Evolutionary conservation across 2,797 vertebrate species (phyloP), one percentile per base, ranked within the genome.

Genomic region (Enteromius argenteus): DNA sequence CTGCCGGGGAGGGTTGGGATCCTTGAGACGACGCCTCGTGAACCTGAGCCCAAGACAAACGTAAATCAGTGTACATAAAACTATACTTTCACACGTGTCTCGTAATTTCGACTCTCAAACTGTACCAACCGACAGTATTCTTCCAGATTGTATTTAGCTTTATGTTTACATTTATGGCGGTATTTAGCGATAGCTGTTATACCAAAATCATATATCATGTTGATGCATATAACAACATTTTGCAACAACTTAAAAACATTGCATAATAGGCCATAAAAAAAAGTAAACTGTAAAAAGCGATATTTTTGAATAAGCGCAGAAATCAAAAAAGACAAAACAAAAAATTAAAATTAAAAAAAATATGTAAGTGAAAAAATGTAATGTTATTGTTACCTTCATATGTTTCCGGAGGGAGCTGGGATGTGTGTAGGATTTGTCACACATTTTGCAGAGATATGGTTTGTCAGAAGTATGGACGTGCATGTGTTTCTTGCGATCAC

Each of bases 381-480:
- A 60, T 62, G 39, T 49, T 46, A 11, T 81, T 19, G 32, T 84
- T 84, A 99, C 98, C 98, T 99, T 99, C 98, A 98, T 99, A 95
- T 99, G 98, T 95, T 99, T 99, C 93, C 98, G 96, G 91, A 99
- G 96, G 88, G 98, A 99, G 95, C 97, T 99, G 91, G 98, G 98
- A 86, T 99, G 98, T 89, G 98, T 99, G 95, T 99, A 99, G 66
- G 98, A 99, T 95, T 99, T 99, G 95, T 99, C 98, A 90, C 98
- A 99, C 98, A 99, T 98, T 97, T 99, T 99, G 97, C 98, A 99
- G 83, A 99, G 97, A 94, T 99, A 99, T 58, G 98, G 98, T 89
- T 99, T 99, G 95, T 99, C 98, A 86, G 97, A 99, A 87, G 98
- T 99, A 91, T 99, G 98, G 93, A 99, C 98, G 93, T 99, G 98